These are phyloP conservation scores for Rhagophthalmus giganteus DNA, from an alignment of 2,888 invertebrate species.

Conservation along the genomic window DNA sequence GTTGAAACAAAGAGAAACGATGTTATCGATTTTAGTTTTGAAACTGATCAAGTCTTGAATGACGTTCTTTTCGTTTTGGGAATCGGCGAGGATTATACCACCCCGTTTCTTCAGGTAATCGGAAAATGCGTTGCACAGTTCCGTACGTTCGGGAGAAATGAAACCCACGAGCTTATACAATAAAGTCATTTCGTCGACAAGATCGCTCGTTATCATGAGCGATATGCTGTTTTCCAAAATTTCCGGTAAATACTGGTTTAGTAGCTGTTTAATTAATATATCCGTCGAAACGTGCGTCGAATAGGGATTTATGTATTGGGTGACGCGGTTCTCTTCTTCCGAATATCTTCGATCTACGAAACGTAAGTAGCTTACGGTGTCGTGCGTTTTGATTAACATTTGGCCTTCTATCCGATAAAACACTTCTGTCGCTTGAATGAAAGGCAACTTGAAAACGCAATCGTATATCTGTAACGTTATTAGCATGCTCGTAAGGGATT, in stretches of 20 bases:
- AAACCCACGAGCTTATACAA: constrained; percentile 84
- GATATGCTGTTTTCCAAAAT: constrained; percentile 90
- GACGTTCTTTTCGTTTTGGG: constrained; percentile 90
- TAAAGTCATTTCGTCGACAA: constrained; percentile 79
- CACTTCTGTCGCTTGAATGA: constrained; percentile 84
- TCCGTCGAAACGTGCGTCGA: constrained; percentile 83
- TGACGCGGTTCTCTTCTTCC: constrained; percentile 86
- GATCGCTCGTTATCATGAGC: constrained; percentile 82
- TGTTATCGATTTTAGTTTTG: constrained; percentile 92
- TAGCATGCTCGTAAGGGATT: constrained; percentile 90
- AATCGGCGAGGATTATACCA: constrained; percentile 88
- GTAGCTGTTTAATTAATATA: constrained; percentile 85
- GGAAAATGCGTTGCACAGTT: constrained; percentile 84
- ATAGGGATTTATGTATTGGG: constrained; percentile 86
- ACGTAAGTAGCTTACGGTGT: constrained; percentile 73
- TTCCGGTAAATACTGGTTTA: constrained; percentile 82
- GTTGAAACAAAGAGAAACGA: constrained; percentile 85
- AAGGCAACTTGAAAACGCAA: constrained; percentile 80
- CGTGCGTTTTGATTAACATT: constrained; percentile 81
- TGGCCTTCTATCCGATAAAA: constrained; percentile 90
- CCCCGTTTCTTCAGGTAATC: constrained; percentile 94
- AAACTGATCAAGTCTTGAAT: constrained; percentile 93
- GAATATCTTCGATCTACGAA: constrained; percentile 88
- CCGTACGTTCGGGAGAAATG: constrained; percentile 82
- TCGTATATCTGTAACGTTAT: constrained; percentile 90